A percentile compares a stretch with the other conserved stretches of the same genome.
Evolutionary conservation across 2,113 vertebrate genomes (phyloP).

Genomic region (Gallinago media): DNA sequence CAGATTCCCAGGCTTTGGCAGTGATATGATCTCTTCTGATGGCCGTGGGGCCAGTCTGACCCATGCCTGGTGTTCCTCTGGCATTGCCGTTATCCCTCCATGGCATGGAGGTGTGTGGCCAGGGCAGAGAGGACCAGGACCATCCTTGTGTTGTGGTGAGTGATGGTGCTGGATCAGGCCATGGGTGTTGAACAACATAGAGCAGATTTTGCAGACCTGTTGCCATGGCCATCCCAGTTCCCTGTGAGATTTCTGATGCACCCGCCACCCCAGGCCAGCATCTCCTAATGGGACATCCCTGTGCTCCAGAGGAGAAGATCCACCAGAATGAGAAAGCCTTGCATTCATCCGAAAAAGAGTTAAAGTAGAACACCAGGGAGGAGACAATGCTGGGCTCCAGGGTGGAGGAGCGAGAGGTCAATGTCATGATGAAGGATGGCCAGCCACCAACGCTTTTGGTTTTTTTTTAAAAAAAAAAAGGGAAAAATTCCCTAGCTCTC

Average conservation of each 20-base stretch:
- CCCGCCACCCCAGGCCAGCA: rapidly evolving
- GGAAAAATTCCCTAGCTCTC: neutral
- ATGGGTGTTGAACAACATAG: neutral
- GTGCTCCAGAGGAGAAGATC: neutral
- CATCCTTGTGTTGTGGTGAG: neutral
- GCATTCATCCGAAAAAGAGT: neutral
- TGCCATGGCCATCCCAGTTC: neutral
- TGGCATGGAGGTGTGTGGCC: rapidly evolving
- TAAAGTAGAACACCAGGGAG: neutral
- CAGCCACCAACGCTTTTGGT: neutral
- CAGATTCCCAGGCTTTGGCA: neutral
- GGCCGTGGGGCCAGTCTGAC: neutral
- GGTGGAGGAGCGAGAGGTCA: slow-evolving; percentile 7
- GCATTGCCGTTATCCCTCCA: rapidly evolving
- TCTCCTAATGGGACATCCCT: rapidly evolving
- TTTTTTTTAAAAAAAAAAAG: neutral
- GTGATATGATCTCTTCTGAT: neutral
- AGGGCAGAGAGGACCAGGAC: neutral
- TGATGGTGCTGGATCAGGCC: rapidly evolving
- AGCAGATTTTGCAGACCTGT: neutral
- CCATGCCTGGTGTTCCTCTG: neutral
- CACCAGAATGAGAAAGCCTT: neutral
- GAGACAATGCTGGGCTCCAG: neutral
- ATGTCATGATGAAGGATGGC: slow-evolving; percentile 25
- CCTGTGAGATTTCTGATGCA: neutral